These are phyloP conservation scores for Nylanderia fulva DNA, from an alignment of 1,140 invertebrate species.

Conservation along the genomic window DNA sequence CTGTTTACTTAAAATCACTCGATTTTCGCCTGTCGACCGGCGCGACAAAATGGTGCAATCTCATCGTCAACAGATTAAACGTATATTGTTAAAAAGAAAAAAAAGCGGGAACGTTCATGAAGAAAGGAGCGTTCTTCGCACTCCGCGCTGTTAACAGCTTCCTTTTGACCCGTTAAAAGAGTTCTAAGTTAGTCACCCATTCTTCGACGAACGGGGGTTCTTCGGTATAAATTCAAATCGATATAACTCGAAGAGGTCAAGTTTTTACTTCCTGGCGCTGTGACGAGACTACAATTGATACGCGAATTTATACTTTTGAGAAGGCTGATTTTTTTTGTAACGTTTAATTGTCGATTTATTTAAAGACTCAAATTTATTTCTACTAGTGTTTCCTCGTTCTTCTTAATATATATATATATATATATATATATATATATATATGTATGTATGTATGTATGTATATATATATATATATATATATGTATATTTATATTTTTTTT, in stretches of 20 bases:
- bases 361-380: slow-evolving; percentile 81
- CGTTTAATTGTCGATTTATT: slow-evolving; percentile 81
- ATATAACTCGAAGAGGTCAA: slow-evolving; percentile 72
- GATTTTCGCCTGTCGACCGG: slow-evolving; percentile 51
- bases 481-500: slow-evolving; percentile 54
- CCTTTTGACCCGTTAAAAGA: slow-evolving; percentile 51
- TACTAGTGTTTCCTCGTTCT: slow-evolving; percentile 77
- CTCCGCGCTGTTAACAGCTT: slow-evolving; percentile 48
- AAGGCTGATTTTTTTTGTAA: slow-evolving; percentile 86
- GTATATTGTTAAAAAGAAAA: slow-evolving; percentile 5
- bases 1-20: slow-evolving; percentile 18
- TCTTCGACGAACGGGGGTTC: slow-evolving; percentile 46
- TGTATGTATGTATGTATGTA: too few species aligned
- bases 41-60: slow-evolving; percentile 59
- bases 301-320: slow-evolving; percentile 81
- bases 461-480: too few species aligned
- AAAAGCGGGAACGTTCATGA: slow-evolving; percentile 16
- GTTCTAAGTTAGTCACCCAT: slow-evolving; percentile 48
- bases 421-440: too few species aligned
- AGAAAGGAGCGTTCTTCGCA: slow-evolving; percentile 30
- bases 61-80: slow-evolving; percentile 47
- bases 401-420: slow-evolving; percentile 55
- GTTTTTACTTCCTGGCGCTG: slow-evolving; percentile 83
- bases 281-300: slow-evolving; percentile 83
- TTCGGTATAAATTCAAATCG: slow-evolving; percentile 49